These are phyloP conservation scores for Dione vanillae DNA, from an alignment of 2,888 invertebrate species.

Conservation along the genomic window DNA sequence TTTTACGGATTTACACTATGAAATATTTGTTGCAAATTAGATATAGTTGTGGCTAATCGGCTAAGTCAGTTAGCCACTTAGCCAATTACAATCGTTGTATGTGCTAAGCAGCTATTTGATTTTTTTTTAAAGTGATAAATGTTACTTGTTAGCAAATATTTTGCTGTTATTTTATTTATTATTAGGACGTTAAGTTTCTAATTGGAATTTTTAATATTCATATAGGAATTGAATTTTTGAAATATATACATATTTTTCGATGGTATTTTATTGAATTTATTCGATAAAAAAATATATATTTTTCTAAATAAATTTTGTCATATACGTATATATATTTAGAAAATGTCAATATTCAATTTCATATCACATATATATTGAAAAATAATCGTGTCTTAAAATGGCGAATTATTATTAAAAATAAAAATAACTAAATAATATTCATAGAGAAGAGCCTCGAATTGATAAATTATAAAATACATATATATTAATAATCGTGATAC, in stretches of 20 bases:
- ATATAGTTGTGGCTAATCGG: slow-evolving; percentile 5
- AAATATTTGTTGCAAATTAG: slow-evolving; percentile 6
- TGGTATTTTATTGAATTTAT: neutral
- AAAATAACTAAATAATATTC: neutral
- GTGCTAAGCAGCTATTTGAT: slow-evolving; percentile 8
- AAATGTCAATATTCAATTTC: no score
- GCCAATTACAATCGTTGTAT: slow-evolving; percentile 11
- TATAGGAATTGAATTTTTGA: neutral
- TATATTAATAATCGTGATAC: slow-evolving; percentile 22
- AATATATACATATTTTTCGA: neutral
- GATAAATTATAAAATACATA: neutral
- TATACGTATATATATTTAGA: no score
- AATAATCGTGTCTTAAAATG: neutral
- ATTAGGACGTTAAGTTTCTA: slow-evolving; percentile 14
- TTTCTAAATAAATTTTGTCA: neutral
- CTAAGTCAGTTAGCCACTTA: slow-evolving; percentile 18
- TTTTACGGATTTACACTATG: slow-evolving; percentile 8
- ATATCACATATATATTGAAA: no score
- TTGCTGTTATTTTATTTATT: slow-evolving; percentile 20
- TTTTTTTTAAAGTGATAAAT: slow-evolving; percentile 9
- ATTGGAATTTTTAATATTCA: slow-evolving; percentile 11
- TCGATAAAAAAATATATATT: neutral
- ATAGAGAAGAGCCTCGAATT: slow-evolving; percentile 15
- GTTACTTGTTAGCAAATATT: slow-evolving; percentile 13
- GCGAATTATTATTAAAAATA: neutral